Evolutionary conservation across 2,888 invertebrate species (phyloP).

Genomic region (Pteria penguin): DNA sequence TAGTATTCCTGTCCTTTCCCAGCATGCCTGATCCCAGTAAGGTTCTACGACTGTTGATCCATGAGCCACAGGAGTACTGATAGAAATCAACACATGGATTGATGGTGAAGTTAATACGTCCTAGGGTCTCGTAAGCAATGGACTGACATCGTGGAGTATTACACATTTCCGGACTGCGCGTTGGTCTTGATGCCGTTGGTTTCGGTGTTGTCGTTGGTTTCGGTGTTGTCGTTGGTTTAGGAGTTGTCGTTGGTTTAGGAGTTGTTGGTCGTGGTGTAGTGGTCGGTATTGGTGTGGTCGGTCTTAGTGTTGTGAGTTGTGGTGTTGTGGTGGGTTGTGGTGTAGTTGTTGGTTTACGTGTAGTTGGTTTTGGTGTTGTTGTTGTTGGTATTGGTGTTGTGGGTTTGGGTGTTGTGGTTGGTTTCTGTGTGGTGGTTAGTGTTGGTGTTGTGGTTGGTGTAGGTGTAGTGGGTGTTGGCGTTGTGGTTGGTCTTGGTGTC

Average conservation of each 20-base stretch:
- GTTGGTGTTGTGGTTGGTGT: neutral
- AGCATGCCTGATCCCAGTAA: neutral
- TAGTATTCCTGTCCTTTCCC: neutral
- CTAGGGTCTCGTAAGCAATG: slow-evolving; percentile 27
- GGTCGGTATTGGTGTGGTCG: neutral
- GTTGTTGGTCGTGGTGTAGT: neutral
- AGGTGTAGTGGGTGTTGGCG: slow-evolving; percentile 3
- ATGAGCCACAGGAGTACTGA: slow-evolving; percentile 27
- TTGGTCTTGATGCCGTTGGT: neutral
- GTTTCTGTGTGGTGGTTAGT: neutral
- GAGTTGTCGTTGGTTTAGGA: neutral
- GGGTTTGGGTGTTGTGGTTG: neutral
- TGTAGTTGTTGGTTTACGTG: neutral
- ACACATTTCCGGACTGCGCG: neutral
- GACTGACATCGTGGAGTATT: slow-evolving; percentile 2
- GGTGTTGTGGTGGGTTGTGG: slow-evolving; percentile 10
- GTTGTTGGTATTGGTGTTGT: slow-evolving; percentile 14
- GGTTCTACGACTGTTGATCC: slow-evolving; percentile 15
- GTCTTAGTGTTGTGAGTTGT: neutral
- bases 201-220: slow-evolving; percentile 5
- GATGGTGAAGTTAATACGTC: slow-evolving; percentile 19
- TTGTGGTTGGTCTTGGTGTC: neutral
- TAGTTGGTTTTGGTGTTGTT: neutral
- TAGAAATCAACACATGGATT: slow-evolving; percentile 29
- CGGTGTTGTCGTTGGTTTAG: neutral